Percentiles rank a stretch among this genome's conserved stretches.
Evolutionary conservation across 2,888 invertebrate species (phyloP).

Genomic region (Cataglyphis albicans): DNA sequence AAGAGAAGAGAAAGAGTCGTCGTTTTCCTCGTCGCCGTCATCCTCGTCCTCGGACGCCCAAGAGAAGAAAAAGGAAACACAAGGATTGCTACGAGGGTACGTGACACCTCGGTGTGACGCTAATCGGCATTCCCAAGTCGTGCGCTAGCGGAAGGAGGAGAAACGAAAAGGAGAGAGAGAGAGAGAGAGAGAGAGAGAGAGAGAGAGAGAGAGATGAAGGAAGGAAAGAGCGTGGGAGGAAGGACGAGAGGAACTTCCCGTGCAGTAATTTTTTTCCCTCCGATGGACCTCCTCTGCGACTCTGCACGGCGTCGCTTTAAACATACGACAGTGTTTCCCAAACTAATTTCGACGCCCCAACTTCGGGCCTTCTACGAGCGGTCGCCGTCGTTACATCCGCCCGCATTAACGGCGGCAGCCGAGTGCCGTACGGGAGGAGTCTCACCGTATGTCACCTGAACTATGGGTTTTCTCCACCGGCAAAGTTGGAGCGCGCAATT

Average conservation of each 20-base stretch:
- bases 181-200: neutral
- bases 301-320: constrained; percentile 28
- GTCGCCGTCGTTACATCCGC: constrained; percentile 17
- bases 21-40: constrained; percentile 24
- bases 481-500: neutral
- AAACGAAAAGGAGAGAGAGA: neutral
- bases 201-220: neutral
- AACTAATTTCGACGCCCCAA: constrained; percentile 50
- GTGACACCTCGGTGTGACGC: constrained; percentile 53
- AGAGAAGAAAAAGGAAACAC: constrained; percentile 49
- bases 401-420: constrained; percentile 33
- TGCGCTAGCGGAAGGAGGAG: constrained; percentile 21
- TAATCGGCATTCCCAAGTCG: constrained; percentile 57
- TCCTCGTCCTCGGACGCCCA: neutral
- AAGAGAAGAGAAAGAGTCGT: constrained; percentile 55
- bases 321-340: constrained; percentile 56
- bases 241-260: constrained; percentile 44
- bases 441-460: constrained; percentile 39
- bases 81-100: constrained; percentile 50
- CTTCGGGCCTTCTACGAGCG: constrained; percentile 19
- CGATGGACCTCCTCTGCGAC: constrained; percentile 49
- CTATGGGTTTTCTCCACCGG: constrained; percentile 16
- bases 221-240: neutral
- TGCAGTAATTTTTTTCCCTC: constrained; percentile 53
- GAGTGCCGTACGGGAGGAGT: neutral